Base-by-base conservation (phyloP, 2,888 invertebrate genomes). In the Phasia obesa region DNA sequence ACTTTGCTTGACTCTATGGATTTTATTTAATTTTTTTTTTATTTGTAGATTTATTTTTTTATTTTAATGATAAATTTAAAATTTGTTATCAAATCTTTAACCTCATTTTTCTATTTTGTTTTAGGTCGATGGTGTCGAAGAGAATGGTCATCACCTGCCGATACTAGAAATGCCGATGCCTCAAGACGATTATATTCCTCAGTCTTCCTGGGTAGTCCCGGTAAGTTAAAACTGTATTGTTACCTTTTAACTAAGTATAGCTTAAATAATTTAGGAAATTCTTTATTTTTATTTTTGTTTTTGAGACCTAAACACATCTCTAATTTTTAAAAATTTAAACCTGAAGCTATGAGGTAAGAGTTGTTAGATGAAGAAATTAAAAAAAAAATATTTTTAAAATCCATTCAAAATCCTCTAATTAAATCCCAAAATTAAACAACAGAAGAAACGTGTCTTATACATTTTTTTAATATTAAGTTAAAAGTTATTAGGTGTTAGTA, bases 101-200 rank as follows among this genome's bases (percentile, higher is more conserved):
- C 38, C 55, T 11, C 5, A 11, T 59, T 67, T 65, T 17, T 73
- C 17, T 69, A 13, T n/a, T 65, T 49, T 35, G 5, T 94, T 94
- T 13, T 94, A 97, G 97, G 96, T 92, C 97, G 97, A 94, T 97
- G 97, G 97, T 97, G 97, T 94, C 94, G 96, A 92, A 94, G 97
- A 92, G 97, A 97, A 92, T 97, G 97, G 97, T 96, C 95, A 87
- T 95, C 96, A 88, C 96, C 96, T 88, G 95, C 95, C 87, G 96
- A 97, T 92, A 95, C 96, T 88, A 93, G 94, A 92, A 94, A 94
- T 91, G 93, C 95, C 86, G 95, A 94, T 87, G 94, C 95, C 91
- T 95, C 97, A 92, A 94, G 97, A 93, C 95, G 97, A 90, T 93
- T 95, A 87, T 97, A 97, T 93, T 97, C 97, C 93, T 97, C 96